Evolutionary conservation across 1,140 invertebrate genomes (phyloP).

Genomic region (Drosophila tristis): DNA sequence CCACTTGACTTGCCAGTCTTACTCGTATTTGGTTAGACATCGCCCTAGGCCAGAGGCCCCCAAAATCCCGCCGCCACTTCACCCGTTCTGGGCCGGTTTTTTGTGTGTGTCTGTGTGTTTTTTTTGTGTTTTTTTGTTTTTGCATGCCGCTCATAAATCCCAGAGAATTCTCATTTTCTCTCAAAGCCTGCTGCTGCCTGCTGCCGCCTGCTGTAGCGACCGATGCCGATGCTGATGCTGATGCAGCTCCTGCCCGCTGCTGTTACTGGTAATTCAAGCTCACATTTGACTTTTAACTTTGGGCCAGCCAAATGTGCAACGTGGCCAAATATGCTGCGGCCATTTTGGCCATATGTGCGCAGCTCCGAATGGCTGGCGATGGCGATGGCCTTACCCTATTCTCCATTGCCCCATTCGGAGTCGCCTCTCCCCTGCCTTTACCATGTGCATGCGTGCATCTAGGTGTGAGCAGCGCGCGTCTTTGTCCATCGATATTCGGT

Average conservation of each 20-base stretch:
- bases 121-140: conserved; percentile 28
- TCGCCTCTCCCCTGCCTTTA: conserved; percentile 8
- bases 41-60: conserved; percentile 64
- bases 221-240: background rate
- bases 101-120: too few relatives aligned
- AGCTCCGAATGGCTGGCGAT: conserved; percentile 25
- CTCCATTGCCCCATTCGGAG: conserved; percentile 8
- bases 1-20: conserved; percentile 78
- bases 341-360: conserved; percentile 67
- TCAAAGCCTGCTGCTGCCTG: conserved; percentile 2
- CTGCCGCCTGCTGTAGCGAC: background rate
- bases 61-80: conserved; percentile 3
- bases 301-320: conserved; percentile 70
- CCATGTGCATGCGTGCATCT: conserved; percentile 9
- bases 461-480: conserved; percentile 49
- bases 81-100: conserved; percentile 44
- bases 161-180: conserved; percentile 75
- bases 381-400: conserved; percentile 53
- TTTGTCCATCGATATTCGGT: conserved; percentile 41
- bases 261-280: conserved; percentile 72
- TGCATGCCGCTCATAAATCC: conserved; percentile 78
- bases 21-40: conserved; percentile 80
- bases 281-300: conserved; percentile 81
- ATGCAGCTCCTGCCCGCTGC: conserved; percentile 13
- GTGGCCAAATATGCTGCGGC: conserved; percentile 65